phyloP scores from a whole-genome alignment of 2,113 vertebrate species.

The Tachycineta bicolor region DNA sequence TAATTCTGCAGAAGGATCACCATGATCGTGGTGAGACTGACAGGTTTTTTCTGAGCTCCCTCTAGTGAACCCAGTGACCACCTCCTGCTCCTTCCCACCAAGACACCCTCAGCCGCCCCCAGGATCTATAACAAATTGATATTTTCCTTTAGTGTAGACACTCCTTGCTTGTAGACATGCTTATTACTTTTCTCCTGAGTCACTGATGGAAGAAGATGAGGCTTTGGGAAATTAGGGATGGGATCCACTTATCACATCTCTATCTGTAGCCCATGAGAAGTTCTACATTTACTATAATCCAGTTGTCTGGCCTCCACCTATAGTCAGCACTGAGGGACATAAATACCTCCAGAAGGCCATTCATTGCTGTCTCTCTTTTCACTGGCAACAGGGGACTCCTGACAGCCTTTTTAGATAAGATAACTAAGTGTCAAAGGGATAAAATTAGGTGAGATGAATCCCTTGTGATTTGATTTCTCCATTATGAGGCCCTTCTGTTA shows the following conservation, averaged over 20 bases:
- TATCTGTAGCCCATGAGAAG: not conserved
- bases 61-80: conserved; percentile 42
- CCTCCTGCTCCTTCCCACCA: not conserved
- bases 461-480: not conserved
- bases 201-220: not conserved
- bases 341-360: not conserved
- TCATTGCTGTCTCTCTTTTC: not conserved
- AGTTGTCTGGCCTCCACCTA: not conserved
- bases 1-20: not conserved
- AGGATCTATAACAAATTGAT: not conserved
- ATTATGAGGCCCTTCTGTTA: not conserved
- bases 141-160: not conserved
- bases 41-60: conserved; percentile 60
- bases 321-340: not conserved
- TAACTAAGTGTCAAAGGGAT: not conserved
- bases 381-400: not conserved
- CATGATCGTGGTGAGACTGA: not conserved
- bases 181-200: not conserved
- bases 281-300: not conserved
- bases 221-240: not conserved
- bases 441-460: not conserved
- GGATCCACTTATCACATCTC: not conserved
- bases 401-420: not conserved
- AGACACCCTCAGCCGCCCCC: not conserved
- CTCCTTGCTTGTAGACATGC: not conserved